Conservation (phyloP, 1,140 invertebrate species). For the Lineus longissimus region DNA sequence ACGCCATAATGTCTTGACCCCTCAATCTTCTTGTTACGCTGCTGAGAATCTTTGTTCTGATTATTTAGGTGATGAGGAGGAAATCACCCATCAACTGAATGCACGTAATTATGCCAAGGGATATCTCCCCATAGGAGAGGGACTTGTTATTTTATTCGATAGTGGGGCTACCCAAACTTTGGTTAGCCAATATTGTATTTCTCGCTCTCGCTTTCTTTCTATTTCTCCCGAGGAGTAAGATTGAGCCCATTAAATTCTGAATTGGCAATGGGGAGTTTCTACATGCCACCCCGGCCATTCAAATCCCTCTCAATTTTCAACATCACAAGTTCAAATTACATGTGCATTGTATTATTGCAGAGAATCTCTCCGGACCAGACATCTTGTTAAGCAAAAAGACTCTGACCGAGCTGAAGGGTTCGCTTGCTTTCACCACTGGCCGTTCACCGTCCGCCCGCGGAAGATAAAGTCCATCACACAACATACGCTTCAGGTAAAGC, state of each 20-base stretch:
- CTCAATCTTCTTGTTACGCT: background rate
- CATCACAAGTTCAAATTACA: background rate
- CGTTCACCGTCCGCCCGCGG: background rate
- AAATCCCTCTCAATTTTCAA: background rate
- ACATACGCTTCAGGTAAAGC: background rate
- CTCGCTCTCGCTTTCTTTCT: background rate
- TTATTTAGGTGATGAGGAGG: background rate
- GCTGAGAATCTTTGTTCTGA: too few relatives aligned
- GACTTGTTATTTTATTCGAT: background rate
- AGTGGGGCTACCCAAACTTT: background rate
- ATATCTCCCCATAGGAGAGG: too few relatives aligned
- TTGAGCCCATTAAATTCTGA: background rate
- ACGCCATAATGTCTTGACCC: background rate
- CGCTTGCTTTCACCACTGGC: background rate
- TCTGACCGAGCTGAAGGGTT: background rate
- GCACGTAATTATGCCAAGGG: too few relatives aligned
- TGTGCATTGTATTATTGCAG: background rate
- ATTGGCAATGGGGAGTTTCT: background rate
- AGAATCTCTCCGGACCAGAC: background rate
- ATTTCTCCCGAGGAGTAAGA: background rate
- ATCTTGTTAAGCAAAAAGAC: background rate
- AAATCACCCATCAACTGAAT: too few relatives aligned
- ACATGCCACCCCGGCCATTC: background rate
- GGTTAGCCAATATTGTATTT: background rate
- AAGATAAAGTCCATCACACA: background rate